Evolutionary conservation across 2,113 vertebrate genomes (phyloP).

Genomic region (Plotosus lineatus): DNA sequence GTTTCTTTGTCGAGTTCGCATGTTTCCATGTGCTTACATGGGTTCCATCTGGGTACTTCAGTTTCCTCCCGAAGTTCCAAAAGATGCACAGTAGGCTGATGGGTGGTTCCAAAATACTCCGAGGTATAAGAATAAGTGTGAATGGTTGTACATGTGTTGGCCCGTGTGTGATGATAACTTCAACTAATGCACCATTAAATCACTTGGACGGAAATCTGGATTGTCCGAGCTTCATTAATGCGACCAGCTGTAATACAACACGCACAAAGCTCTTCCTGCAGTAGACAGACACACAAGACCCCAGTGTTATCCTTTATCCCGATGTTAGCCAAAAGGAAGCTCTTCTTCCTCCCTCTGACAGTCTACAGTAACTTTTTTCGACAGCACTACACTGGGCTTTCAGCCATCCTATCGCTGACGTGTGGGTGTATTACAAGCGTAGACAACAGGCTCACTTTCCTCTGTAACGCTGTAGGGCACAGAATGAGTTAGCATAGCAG

Average conservation of each 20-base stretch:
- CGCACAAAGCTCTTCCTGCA: background rate
- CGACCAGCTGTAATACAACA: background rate
- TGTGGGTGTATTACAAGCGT: background rate
- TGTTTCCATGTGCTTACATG: no score
- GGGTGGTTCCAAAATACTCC: no score
- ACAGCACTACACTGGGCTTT: background rate
- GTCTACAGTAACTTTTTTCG: background rate
- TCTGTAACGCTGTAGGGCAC: background rate
- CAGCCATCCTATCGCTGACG: background rate
- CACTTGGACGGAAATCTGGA: background rate
- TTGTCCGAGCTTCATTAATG: background rate
- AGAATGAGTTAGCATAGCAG: background rate
- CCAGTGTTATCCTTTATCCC: conserved; percentile 2
- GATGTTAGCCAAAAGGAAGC: conserved; percentile 29
- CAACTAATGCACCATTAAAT: background rate
- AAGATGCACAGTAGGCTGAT: no score
- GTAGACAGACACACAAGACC: conserved; percentile 24
- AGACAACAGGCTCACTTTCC: background rate
- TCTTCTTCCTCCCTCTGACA: background rate
- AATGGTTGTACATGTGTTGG: no score
- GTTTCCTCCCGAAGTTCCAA: no score
- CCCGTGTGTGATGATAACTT: no score
- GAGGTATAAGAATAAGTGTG: no score
- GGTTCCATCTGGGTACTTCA: no score
- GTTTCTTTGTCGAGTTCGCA: no score